Base-by-base conservation (phyloP, 2,888 invertebrate species). In the Terebella lapidaria region DNA sequence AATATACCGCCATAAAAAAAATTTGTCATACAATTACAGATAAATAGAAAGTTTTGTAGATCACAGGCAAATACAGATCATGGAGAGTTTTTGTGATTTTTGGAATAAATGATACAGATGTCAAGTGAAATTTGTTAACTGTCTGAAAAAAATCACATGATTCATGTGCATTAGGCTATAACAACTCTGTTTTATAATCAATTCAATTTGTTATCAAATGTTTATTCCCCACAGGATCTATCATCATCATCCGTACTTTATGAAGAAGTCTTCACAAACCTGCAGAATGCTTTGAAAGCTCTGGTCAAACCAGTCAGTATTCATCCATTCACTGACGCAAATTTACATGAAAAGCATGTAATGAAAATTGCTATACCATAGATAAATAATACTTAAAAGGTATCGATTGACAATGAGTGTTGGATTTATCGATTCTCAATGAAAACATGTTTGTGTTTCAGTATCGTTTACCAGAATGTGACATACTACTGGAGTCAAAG, bases 401-500 rank as follows among this genome's bases (percentile, higher is more conserved):
- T n/a, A n/a, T n/a, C 5, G 18, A 2, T 25, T 2, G 20, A 2
- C 28, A 18, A 49, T 22, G 27, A 27, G 4, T 56, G 24, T 29
- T 26, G 10, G 62, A 62, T 83, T 84, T 62, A 77, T 89, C 87
- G 88, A 89, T 78, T 81, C 82, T 56, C 82, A 89, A 67, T 88
- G 89, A 69, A 89, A 89, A 49, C 86, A 86, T 72, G 72, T n/a
- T 29, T 26, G 10, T 63, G 63, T 83, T 84, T 62, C 77, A 89
- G 87, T 88, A 89, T 78, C 81, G 82, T 56, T 82, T 89, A 67
- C 89, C 89, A 69, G 89, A 89, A 49, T 86, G 86, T 72, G 72
- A 79, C 57, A 74, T 84, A 54, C 72, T 84, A 57, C 86, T 88
- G 76, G 82, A 84, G 64, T 90, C 90, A 54, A 85, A 86, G 69